phyloP scores from a whole-genome alignment of 1,140 invertebrate species.

The Trichonephila clavata region DNA sequence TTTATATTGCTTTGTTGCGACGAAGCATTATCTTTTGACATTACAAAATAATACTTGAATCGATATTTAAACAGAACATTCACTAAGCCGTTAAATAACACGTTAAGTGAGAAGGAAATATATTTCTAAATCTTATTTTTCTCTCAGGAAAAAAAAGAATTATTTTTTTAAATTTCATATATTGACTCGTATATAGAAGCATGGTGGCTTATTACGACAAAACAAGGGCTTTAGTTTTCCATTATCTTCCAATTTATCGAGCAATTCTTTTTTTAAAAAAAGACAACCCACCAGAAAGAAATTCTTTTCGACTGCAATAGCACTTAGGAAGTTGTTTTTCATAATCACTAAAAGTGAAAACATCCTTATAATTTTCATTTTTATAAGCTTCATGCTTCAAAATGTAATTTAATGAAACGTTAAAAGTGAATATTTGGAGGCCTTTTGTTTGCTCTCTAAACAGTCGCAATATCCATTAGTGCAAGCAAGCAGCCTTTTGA shows the following conservation, averaged over 20 bases:
- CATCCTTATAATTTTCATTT: not conserved
- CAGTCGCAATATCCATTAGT: not conserved
- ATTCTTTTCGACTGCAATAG: not conserved
- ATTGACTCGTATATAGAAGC: not conserved
- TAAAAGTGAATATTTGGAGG: not conserved
- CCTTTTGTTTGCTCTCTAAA: not conserved
- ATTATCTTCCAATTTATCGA: not conserved
- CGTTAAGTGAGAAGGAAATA: too few species aligned
- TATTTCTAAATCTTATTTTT: not conserved
- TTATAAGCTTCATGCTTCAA: not conserved
- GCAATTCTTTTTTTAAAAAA: not conserved
- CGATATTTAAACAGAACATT: too few species aligned
- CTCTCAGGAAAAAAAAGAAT: not conserved
- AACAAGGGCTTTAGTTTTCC: not conserved
- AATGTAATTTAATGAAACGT: conserved; percentile 1
- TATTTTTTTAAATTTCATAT: not conserved
- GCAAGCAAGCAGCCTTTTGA: not conserved
- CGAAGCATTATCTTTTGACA: too few species aligned
- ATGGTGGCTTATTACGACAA: not conserved
- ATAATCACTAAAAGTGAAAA: not conserved
- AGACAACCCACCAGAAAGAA: not conserved
- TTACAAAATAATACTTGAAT: too few species aligned
- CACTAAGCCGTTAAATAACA: too few species aligned
- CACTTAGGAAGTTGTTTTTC: not conserved
- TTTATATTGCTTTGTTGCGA: too few species aligned